phyloP scores from a whole-genome alignment of 2,797 vertebrate genomes.

The Odontamblyopus lacepedii region DNA sequence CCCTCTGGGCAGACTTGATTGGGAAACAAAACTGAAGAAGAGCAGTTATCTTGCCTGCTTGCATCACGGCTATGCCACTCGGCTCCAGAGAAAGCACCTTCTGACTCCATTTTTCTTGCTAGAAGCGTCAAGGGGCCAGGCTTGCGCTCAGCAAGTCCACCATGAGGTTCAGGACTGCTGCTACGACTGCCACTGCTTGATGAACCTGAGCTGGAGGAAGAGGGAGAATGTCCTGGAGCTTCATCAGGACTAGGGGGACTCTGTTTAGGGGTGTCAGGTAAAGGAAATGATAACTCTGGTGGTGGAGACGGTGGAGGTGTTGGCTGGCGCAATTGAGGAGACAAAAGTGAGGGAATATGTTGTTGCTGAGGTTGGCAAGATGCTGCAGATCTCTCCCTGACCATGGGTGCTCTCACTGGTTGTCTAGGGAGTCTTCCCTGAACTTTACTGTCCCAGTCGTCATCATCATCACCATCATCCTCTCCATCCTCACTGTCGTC shows the following conservation, averaged over 20 bases:
- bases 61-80: constrained; percentile 66
- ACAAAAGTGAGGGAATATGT: constrained; percentile 76
- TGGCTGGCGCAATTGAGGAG: constrained; percentile 77
- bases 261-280: constrained; percentile 83
- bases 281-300: constrained; percentile 78
- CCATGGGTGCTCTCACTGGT: constrained; percentile 59
- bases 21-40: constrained; percentile 50
- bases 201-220: constrained; percentile 79
- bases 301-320: constrained; percentile 79
- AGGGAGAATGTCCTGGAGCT: constrained; percentile 71
- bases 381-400: constrained; percentile 73
- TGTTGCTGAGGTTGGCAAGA: constrained; percentile 76
- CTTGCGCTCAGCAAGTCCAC: constrained; percentile 76
- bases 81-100: constrained; percentile 76
- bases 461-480: constrained; percentile 74
- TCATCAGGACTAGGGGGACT: constrained; percentile 81
- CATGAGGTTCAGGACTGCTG: constrained; percentile 85
- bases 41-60: constrained; percentile 55
- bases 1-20: constrained; percentile 61
- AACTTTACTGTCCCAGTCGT: constrained; percentile 69
- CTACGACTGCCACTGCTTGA: constrained; percentile 82
- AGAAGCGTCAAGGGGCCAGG: constrained; percentile 76
- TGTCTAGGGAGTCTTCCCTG: constrained; percentile 66
- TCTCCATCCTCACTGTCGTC: constrained; percentile 75
- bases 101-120: constrained; percentile 79